Base-by-base conservation (phyloP, 2,888 invertebrate species). In the Norana najaformis region DNA sequence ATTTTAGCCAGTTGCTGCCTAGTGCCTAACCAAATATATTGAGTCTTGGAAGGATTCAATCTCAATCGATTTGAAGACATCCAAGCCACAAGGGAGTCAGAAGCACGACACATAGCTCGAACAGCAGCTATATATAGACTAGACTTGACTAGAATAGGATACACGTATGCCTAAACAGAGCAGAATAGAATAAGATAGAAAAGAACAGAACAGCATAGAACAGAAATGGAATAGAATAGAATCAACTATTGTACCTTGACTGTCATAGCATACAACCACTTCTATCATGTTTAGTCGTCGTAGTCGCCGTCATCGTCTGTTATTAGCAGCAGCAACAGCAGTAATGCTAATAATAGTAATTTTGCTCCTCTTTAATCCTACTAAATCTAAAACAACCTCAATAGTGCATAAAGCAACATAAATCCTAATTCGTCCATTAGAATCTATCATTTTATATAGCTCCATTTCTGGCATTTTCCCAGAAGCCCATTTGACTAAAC, bases 351-450 rank as follows among this genome's bases (percentile, higher is more conserved):
- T 53, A n/a, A 13, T 13, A 69, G 30, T 18, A 11, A 69, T n/a
- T 30, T 69, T n/a, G n/a, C 30, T 69, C 8, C 16, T 69, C n/a
- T 8, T 4, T 69, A 69, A 69, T 69, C 69, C 16, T 69, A 69
- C 13, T 69, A n/a, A 5, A 69, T n/a, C 69, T 69, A n/a, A n/a
- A 69, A 69, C 11, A 13, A 69, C 1, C n/a, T 69, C n/a, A 69
- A 47, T 23, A 23, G 47, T 47, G 23, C 47, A 47, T 23, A 47
- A 23, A 47, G 23, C 13, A 69, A 8, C 69, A n/a, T 69, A n/a
- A 69, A n/a, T n/a, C 69, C 69, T n/a, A 69, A 69, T 69, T 69
- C 69, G n/a, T 69, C 69, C 69, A 69, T 69, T 69, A 69, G 30
- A n/a, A n/a, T 69, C 11, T 69, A 69, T n/a, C 30, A n/a, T 11